phyloP scores from a whole-genome alignment of 2,888 invertebrate species.

The Bimastos eiseni region DNA sequence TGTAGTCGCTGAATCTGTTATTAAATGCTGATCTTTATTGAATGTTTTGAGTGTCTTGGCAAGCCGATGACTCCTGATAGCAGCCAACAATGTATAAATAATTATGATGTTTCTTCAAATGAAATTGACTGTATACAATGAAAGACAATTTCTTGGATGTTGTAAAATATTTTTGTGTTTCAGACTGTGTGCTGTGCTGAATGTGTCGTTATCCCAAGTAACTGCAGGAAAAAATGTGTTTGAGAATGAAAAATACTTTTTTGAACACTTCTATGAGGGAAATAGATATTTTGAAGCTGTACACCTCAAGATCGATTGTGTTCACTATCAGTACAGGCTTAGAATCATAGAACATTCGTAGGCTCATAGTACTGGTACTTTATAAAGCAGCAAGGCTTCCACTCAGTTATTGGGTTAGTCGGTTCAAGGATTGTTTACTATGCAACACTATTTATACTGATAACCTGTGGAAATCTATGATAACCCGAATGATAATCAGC shows the following conservation, averaged over 20 bases:
- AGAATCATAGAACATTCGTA: neutral
- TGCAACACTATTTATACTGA: neutral
- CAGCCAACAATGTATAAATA: neutral
- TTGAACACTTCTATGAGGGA: neutral
- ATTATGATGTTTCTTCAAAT: neutral
- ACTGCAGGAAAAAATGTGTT: neutral
- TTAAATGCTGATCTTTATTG: neutral
- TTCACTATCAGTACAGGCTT: neutral
- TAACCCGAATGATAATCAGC: neutral
- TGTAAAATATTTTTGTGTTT: neutral
- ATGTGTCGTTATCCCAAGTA: neutral
- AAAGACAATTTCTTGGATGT: neutral
- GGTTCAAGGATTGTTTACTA: constrained; percentile 1
- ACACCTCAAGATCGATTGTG: neutral
- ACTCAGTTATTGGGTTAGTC: neutral
- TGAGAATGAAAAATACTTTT: no score
- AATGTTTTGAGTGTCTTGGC: no score
- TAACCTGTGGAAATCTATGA: neutral
- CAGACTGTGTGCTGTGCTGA: neutral
- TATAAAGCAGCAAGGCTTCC: constrained; percentile 3
- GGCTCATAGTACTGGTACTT: neutral
- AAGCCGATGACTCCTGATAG: neutral
- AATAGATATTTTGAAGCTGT: constrained; percentile 1
- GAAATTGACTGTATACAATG: neutral
- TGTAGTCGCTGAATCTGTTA: neutral